A percentile compares a stretch with the other conserved stretches of the same genome.
phyloP scores from a whole-genome alignment of 2,888 invertebrate genomes.

The Trichogramma evanescens region DNA sequence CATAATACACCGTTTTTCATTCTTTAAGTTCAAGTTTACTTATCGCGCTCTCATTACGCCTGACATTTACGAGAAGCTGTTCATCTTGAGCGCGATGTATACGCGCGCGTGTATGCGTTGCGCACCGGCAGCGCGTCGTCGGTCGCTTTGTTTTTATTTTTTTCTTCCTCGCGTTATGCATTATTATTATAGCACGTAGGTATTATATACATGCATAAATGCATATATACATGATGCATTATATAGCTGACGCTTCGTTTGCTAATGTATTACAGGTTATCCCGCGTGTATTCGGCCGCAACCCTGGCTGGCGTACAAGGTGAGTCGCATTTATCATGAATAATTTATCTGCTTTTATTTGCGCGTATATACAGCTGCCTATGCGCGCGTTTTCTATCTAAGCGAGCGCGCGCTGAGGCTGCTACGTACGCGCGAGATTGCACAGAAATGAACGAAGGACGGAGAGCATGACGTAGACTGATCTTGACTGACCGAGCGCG shows the following conservation, averaged over 20 bases:
- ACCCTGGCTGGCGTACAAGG: constrained; percentile 78
- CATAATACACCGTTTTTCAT: not conserved
- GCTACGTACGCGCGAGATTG: no score
- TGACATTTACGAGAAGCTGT: constrained; percentile 24
- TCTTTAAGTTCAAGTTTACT: constrained; percentile 24
- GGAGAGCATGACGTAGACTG: no score
- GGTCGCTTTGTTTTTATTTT: not conserved
- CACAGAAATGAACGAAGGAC: no score
- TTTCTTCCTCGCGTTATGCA: no score
- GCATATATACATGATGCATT: not conserved
- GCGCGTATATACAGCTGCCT: no score
- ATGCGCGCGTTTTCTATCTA: no score
- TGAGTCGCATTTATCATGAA: constrained; percentile 37
- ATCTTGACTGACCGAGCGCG: no score
- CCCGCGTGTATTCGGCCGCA: constrained; percentile 72
- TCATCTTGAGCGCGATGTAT: constrained; percentile 12
- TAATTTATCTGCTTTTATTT: no score
- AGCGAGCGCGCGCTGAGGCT: no score
- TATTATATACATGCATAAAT: not conserved
- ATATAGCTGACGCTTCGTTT: constrained; percentile 24
- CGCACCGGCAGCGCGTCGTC: not conserved
- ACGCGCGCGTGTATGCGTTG: not conserved
- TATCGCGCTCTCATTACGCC: constrained; percentile 22
- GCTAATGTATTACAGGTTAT: constrained; percentile 60
- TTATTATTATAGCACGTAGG: no score